phyloP scores from a whole-genome alignment of 2,113 vertebrate species.

The Lophius piscatorius region DNA sequence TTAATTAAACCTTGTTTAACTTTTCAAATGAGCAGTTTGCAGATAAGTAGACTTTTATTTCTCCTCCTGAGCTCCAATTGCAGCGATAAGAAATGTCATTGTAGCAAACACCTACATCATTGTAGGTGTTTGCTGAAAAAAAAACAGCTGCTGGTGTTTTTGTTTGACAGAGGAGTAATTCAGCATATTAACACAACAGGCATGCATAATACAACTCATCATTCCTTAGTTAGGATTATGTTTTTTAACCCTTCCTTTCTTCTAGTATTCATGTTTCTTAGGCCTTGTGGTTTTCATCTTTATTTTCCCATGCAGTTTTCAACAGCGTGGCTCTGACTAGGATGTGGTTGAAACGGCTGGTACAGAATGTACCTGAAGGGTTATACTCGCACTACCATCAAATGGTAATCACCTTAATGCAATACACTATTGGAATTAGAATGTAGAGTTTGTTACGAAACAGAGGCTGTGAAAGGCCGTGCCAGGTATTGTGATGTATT shows the following conservation, averaged over 20 bases:
- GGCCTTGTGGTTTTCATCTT: not conserved
- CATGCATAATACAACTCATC: slow-evolving; percentile 18
- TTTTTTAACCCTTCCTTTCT: not conserved
- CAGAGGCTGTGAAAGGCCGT: slow-evolving; percentile 62
- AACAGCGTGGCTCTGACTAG: not conserved
- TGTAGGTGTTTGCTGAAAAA: slow-evolving; percentile 52
- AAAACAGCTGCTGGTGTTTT: slow-evolving; percentile 58
- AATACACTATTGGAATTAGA: slow-evolving; percentile 74
- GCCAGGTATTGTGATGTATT: slow-evolving; percentile 75
- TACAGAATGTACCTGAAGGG: slow-evolving; percentile 39
- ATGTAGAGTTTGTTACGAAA: slow-evolving; percentile 71
- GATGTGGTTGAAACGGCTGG: slow-evolving; percentile 18
- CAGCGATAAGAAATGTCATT: slow-evolving; percentile 63
- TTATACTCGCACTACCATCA: slow-evolving; percentile 60
- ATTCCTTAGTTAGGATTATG: slow-evolving; percentile 8
- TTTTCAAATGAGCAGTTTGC: slow-evolving; percentile 46
- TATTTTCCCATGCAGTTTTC: not conserved
- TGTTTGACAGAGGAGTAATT: slow-evolving; percentile 49
- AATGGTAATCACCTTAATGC: slow-evolving; percentile 61
- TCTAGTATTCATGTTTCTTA: not conserved
- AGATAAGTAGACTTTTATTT: slow-evolving; percentile 18
- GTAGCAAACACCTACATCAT: too few species aligned
- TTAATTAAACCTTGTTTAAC: slow-evolving; percentile 53
- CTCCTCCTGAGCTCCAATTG: slow-evolving; percentile 52
- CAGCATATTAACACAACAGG: slow-evolving; percentile 30